Base-by-base conservation (phyloP, 2,888 invertebrate genomes). In the Melieria crassipennis region DNA sequence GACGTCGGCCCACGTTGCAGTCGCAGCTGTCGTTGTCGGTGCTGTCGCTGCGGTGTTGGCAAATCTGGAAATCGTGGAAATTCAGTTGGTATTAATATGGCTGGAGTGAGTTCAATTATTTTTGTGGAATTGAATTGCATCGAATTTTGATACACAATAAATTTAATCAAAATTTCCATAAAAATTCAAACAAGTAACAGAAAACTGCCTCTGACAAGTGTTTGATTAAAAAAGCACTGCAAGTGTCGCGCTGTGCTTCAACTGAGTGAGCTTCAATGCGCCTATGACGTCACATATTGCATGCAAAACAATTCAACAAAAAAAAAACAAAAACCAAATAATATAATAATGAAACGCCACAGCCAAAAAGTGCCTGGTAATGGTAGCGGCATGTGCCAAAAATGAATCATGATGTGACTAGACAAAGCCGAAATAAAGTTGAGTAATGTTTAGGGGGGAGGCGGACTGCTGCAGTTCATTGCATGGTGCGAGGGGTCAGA, bases 131-230 rank as follows among this genome's bases (percentile, higher is more conserved):
- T 65, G 16, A 52, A 63, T 46, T 65, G 65, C 63, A 43, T 63
- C 61, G 57, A 69, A 71, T 71, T 66, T 73, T 66, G 16, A 57
- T 72, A 71, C 71, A 74, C 69, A 74, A 72, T 60, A 65, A 74
- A 71, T 71, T 71, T 73, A 61, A 70, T 70, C 56, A 55, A 65
- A 67, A 64, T 67, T 70, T 70, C n/a, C 48, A 58, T 66, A 57
- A 56, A 65, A 42, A 58, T 13, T 67, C 48, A 58, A 47, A 58
- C 50, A 60, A 62, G 42, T 42, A 58, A 65, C 50, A 43, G 56
- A 45, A 61, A 69, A 55, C 48, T 46, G n/a, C 57, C 58, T 65
- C 16, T 72, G 69, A 62, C 71, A 70, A 48, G 57, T 30, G 42
- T 45, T 67, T 73, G 73, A 73, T 64, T 67, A 50, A 48, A 70